phyloP scores from a whole-genome alignment of 2,888 invertebrate genomes.

The Chymomyza amoena region DNA sequence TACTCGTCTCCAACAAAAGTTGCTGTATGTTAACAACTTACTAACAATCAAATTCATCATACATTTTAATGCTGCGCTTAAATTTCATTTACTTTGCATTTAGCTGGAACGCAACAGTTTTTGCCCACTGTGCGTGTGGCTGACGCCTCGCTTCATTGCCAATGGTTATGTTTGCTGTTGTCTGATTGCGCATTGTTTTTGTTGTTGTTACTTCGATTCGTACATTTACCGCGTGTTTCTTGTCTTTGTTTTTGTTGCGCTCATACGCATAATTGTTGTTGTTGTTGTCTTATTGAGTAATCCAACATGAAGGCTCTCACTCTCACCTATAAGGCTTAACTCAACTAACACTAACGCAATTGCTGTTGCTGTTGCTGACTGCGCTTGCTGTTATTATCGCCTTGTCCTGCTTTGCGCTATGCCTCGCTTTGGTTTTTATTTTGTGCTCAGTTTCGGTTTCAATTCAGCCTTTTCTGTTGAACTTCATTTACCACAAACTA shows the following conservation, averaged over 20 bases:
- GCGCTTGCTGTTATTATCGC: conserved; percentile 11
- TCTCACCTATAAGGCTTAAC: conserved; percentile 13
- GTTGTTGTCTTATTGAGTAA: conserved; percentile 1
- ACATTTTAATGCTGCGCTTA: background rate
- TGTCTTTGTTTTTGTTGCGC: background rate
- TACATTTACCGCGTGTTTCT: background rate
- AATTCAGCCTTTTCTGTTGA: conserved; percentile 33
- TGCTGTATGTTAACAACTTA: no score
- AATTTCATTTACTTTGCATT: background rate
- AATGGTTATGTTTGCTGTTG: conserved; percentile 46
- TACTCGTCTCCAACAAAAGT: no score
- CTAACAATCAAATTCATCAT: no score
- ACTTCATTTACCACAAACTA: conserved; percentile 33
- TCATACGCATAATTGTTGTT: background rate
- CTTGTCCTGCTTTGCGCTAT: conserved; percentile 6
- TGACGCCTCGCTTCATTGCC: conserved; percentile 45
- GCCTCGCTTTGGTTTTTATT: conserved; percentile 4
- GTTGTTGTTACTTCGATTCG: conserved; percentile 42
- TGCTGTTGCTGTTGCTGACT: no score
- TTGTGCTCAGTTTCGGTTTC: conserved; percentile 5
- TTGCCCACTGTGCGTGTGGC: background rate
- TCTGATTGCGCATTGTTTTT: conserved; percentile 35
- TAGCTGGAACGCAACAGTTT: background rate
- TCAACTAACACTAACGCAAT: conserved; percentile 35
- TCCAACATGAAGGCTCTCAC: background rate